Percentiles rank a stretch among this genome's conserved stretches.
phyloP scores from a whole-genome alignment of 1,140 invertebrate genomes.

The Trichonephila clavata region DNA sequence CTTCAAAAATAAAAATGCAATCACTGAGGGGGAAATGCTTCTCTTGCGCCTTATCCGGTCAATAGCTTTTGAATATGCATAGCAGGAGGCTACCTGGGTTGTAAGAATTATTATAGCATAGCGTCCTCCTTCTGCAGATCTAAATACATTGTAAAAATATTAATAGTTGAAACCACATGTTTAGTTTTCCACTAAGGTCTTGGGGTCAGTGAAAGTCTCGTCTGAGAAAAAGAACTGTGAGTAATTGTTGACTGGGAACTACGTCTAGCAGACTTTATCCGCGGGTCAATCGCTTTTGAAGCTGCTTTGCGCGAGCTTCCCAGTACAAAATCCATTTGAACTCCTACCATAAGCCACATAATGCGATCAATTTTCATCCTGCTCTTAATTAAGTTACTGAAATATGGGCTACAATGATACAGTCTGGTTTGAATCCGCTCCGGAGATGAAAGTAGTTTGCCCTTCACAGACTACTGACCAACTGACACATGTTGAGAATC shows the following conservation, averaged over 20 bases:
- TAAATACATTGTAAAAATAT: slow-evolving; percentile 29
- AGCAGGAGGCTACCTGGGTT: background rate
- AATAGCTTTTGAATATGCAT: slow-evolving; percentile 10
- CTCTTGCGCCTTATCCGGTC: background rate
- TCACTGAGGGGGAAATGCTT: background rate
- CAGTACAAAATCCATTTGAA: background rate
- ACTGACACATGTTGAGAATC: slow-evolving; percentile 51
- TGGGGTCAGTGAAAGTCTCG: background rate
- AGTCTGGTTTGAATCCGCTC: slow-evolving; percentile 39
- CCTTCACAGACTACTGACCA: slow-evolving; percentile 70
- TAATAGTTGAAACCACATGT: slow-evolving; percentile 1
- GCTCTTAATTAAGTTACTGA: slow-evolving; percentile 36
- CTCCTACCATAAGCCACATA: background rate
- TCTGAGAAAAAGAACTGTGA: background rate
- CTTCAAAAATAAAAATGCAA: background rate
- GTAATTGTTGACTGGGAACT: background rate
- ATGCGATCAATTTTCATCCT: slow-evolving; percentile 25
- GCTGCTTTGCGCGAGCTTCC: background rate
- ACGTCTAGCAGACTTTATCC: slow-evolving; percentile 29
- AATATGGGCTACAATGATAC: slow-evolving; percentile 41
- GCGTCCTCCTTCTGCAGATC: background rate
- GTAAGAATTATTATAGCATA: background rate
- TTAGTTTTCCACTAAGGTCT: slow-evolving; percentile 17
- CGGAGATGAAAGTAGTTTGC: slow-evolving; percentile 55
- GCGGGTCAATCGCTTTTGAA: slow-evolving; percentile 33